Conservation (phyloP, 2,797 vertebrate genomes). For the Prionace glauca region DNA sequence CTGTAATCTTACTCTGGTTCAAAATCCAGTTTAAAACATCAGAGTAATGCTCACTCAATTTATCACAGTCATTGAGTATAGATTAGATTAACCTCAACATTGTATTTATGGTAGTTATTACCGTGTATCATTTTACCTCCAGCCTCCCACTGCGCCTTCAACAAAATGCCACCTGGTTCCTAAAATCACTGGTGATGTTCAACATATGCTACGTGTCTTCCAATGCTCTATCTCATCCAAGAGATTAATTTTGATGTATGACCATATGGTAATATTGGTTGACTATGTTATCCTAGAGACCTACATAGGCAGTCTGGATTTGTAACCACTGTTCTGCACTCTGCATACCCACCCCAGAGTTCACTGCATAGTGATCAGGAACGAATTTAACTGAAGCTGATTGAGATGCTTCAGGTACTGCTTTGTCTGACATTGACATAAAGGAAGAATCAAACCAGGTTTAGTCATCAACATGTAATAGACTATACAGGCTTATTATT, state of each 20-base stretch:
- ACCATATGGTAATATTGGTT: not conserved
- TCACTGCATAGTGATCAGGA: not conserved
- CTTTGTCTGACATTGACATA: not conserved
- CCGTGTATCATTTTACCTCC: not conserved
- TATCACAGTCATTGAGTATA: not conserved
- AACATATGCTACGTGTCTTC: not conserved
- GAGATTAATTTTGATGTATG: not conserved
- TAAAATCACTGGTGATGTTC: not conserved
- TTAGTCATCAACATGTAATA: not conserved
- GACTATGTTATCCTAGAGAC: not conserved
- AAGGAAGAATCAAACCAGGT: not conserved
- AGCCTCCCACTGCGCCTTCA: not conserved
- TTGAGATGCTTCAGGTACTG: not conserved
- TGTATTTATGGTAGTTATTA: not conserved
- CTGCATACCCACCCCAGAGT: not conserved
- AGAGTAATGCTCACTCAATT: not conserved
- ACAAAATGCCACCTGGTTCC: not conserved
- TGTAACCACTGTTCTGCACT: too few species aligned
- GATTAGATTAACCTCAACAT: too few species aligned
- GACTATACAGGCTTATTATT: conserved; percentile 8
- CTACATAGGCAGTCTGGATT: not conserved
- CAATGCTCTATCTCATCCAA: not conserved
- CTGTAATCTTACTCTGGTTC: not conserved
- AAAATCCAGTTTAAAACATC: not conserved
- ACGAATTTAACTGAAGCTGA: not conserved